Evolutionary conservation across 2,797 vertebrate genomes (phyloP), one percentile per base, ranked within the genome.

Genomic region (Luscinia luscinia): DNA sequence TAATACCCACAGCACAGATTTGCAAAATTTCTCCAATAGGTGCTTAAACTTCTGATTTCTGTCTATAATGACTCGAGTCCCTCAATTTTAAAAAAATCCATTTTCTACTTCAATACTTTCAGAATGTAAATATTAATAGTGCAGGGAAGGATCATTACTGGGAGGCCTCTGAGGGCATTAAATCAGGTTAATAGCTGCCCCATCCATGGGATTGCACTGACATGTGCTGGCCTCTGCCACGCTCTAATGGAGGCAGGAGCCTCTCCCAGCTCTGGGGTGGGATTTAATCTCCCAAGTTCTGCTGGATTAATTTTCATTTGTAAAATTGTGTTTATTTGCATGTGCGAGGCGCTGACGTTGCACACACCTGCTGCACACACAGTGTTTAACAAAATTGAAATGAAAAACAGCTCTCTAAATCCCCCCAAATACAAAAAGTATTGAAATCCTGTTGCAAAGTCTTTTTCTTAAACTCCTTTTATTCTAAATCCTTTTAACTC

Each of bases 401-500:
- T 97, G 97, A 97, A 98, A 98, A 97, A 75, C 88, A 54, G 96
- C 96, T 95, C 92, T 84, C 95, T 93, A 98, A 98, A 98, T 97
- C 98, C 97, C 97, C 98, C 96, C 97, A 97, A 97, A 98, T 97
- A 97, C 96, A 97, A 95, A 97, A 98, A 98, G 97, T 98, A 98
- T 87, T 96, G 97, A 97, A 98, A 98, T 98, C 97, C 98, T 96
- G 97, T 97, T 97, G 97, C 96, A 98, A 97, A 98, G 97, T 97
- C 98, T 95, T 96, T 96, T 97, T 97, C 97, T 98, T 98, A 98
- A 98, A 98, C 96, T 98, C 98, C 97, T 97, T 97, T 98, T 96
- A 97, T 97, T 96, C 95, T 97, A 98, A 98, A 98, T 98, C 97
- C 97, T 98, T 98, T 98, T 98, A 98, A 98, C 98, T 98, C 98